These are phyloP conservation scores for Microplitis demolitor DNA, from an alignment of 1,140 invertebrate species.

Conservation along the genomic window DNA sequence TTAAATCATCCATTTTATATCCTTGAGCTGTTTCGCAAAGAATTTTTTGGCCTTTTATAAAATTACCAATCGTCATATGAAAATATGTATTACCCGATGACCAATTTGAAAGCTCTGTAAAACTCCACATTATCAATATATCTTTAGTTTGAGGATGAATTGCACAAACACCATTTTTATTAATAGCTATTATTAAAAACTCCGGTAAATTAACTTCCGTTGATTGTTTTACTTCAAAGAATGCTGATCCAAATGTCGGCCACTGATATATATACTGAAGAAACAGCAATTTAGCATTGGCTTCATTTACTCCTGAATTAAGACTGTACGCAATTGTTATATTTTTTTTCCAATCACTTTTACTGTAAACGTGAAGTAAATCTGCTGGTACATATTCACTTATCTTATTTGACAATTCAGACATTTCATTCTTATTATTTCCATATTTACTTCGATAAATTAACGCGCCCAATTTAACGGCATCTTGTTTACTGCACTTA, in stretches of 20 bases:
- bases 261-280: constrained; percentile 80
- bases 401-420: constrained; percentile 69
- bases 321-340: constrained; percentile 72
- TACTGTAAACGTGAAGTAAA: constrained; percentile 72
- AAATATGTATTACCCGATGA: constrained; percentile 93
- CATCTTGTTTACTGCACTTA: constrained; percentile 79
- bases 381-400: constrained; percentile 82
- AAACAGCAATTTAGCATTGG: constrained; percentile 84
- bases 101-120: constrained; percentile 90
- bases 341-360: constrained; percentile 83
- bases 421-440: constrained; percentile 68
- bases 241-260: constrained; percentile 93
- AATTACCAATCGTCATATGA: constrained; percentile 90
- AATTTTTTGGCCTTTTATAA: constrained; percentile 84
- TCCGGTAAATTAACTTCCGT: constrained; percentile 85
- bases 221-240: constrained; percentile 92
- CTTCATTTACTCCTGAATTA: constrained; percentile 66
- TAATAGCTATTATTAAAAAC: constrained; percentile 87
- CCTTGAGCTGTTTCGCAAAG: constrained; percentile 91
- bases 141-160: constrained; percentile 88
- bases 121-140: constrained; percentile 81
- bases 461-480: constrained; percentile 77
- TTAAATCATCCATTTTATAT: constrained; percentile 97
- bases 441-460: constrained; percentile 81
- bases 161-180: constrained; percentile 86